Evolutionary conservation across 2,113 vertebrate genomes (phyloP).

Genomic region (Arvicanthis niloticus): DNA sequence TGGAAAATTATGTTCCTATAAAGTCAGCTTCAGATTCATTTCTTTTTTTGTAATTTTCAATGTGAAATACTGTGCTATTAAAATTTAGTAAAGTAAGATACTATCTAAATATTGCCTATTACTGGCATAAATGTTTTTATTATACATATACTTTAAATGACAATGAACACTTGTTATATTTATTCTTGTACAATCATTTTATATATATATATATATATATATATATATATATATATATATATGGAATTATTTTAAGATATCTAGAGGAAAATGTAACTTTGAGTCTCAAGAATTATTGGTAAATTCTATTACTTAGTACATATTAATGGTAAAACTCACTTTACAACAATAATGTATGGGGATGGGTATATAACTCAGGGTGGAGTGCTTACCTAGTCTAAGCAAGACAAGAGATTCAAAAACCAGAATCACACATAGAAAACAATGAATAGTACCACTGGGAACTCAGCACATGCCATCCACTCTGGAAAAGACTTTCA

Average conservation of each 20-base stretch:
- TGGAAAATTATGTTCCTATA: neutral
- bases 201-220: neutral
- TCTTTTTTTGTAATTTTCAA: constrained; percentile 6
- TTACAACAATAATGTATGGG: neutral
- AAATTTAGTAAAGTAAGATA: neutral
- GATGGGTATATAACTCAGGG: neutral
- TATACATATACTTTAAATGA: neutral
- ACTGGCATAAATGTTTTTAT: neutral
- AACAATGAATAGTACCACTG: neutral
- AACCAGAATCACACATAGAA: neutral
- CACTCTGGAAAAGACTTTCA: neutral
- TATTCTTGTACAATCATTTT: neutral
- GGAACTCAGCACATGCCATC: neutral
- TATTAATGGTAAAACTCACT: neutral
- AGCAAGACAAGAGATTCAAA: neutral
- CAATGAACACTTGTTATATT: neutral
- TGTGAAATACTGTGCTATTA: neutral
- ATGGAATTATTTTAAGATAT: constrained; percentile 17
- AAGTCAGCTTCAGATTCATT: neutral
- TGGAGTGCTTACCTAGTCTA: neutral
- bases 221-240: neutral
- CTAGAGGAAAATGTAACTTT: neutral
- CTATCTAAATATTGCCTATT: neutral
- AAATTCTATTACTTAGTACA: constrained; percentile 43
- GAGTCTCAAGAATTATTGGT: neutral